Base-by-base conservation (phyloP, 64 coral and sea anemone species). In the Actinia equina region DNA sequence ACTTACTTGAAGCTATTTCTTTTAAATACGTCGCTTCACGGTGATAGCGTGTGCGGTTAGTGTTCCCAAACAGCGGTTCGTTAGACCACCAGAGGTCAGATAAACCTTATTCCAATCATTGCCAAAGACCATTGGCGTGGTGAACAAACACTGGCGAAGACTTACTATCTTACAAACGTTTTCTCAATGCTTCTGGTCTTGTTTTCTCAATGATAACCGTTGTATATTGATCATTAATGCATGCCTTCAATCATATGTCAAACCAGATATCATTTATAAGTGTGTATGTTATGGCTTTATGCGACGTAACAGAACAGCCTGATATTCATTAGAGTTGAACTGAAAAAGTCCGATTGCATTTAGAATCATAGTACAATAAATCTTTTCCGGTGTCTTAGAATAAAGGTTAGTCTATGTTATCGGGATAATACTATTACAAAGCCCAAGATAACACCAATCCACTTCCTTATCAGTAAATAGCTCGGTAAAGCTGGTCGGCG, bases 361-460 rank as follows among this genome's bases (percentile, higher is more conserved):
- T 25, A 74, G n/a, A 74, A 74, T 74, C 69, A 30, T 15, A 74
- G 69, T 37, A 74, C 7, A 10, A 74, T 15, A 30, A 30, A 74
- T 13, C 69, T 74, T 74, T 30, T 74, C 69, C 69, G 69, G 69
- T 74, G 69, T 10, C 69, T 74, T 74, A 74, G 26, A 74, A 41
- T 41, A 41, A 74, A 41, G 69, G 69, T 74, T 74, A 74, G 69
- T 74, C 69, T 14, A 26, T 15, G 23, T 74, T 74, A 74, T 74
- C 69, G 25, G 69, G n/a, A 15, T 74, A 74, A 74, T 14, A 41
- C 69, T 74, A 74, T 74, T 74, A 74, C 69, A 74, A 41, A 15
- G 69, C 14, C 2, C 37, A 10, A 74, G 69, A 74, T 74, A 74
- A 74, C 69, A 74, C 7, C 19, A 23, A n/a, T 65, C 7, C 19